phyloP scores from a whole-genome alignment of 64 coral and sea anemone species.

The Montipora sp. region DNA sequence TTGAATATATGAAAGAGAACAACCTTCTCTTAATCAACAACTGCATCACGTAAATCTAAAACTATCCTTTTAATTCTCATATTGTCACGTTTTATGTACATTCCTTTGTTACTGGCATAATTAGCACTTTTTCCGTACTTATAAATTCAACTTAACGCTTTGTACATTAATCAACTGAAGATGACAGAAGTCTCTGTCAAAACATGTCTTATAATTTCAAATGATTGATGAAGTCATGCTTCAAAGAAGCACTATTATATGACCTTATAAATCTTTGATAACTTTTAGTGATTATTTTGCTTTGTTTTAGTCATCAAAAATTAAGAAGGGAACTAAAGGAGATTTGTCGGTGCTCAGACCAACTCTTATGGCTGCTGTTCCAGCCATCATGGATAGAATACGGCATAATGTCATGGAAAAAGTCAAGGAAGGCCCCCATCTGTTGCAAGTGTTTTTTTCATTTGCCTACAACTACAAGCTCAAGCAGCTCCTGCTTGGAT shows the following conservation, averaged over 20 bases:
- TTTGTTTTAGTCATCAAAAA: conserved; percentile 83
- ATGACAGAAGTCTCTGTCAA: too few relatives aligned
- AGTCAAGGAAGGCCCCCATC: conserved; percentile 85
- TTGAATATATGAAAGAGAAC: too few relatives aligned
- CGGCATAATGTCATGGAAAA: conserved; percentile 95
- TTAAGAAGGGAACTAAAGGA: conserved; percentile 97
- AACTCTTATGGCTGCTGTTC: conserved; percentile 94
- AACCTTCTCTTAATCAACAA: too few relatives aligned
- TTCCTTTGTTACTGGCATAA: too few relatives aligned
- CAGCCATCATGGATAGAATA: conserved; percentile 97
- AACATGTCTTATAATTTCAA: too few relatives aligned
- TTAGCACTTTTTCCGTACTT: too few relatives aligned
- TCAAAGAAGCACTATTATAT: background rate
- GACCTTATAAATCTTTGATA: background rate
- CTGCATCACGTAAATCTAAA: too few relatives aligned
- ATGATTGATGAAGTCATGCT: too few relatives aligned
- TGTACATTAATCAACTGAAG: too few relatives aligned
- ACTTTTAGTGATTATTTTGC: background rate
- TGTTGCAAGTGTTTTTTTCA: conserved; percentile 85
- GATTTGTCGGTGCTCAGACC: conserved; percentile 88
- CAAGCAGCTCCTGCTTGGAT: conserved; percentile 87
- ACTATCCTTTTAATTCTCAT: too few relatives aligned
- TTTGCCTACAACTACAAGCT: conserved; percentile 97
- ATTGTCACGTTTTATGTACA: too few relatives aligned
- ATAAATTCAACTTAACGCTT: too few relatives aligned